Conservation (phyloP, 2,888 invertebrate genomes). For the Conus canariensis region DNA sequence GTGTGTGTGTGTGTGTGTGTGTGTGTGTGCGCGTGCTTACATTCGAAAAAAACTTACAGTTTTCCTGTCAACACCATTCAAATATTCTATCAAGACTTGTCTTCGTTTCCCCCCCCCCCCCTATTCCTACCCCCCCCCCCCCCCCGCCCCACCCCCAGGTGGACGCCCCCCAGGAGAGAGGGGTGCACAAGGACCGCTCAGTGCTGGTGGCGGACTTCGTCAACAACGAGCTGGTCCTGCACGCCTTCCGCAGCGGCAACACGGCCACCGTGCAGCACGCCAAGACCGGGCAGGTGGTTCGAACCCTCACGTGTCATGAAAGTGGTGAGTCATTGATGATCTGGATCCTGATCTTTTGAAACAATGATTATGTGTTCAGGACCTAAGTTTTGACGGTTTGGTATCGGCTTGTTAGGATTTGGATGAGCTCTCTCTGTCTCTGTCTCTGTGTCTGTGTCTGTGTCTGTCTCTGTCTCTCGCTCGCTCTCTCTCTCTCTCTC, state of each 20-base stretch:
- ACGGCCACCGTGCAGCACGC: conserved; percentile 70
- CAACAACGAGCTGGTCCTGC: conserved; percentile 68
- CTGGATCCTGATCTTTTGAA: not conserved
- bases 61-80: too few species aligned
- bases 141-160: not conserved
- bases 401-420: too few species aligned
- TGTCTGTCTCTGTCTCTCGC: too few species aligned
- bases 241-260: conserved; percentile 71
- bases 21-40: too few species aligned
- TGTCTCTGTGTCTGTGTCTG: too few species aligned
- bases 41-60: too few species aligned
- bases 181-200: conserved; percentile 70
- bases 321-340: conserved; percentile 17
- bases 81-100: too few species aligned
- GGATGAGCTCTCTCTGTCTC: too few species aligned
- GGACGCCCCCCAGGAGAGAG: conserved; percentile 5
- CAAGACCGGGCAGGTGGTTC: conserved; percentile 66
- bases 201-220: conserved; percentile 66
- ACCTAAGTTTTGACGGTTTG: not conserved
- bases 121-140: too few species aligned
- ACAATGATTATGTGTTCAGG: not conserved
- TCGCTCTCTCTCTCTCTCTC: too few species aligned
- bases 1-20: too few species aligned
- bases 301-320: conserved; percentile 69
- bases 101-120: too few species aligned